Conservation (phyloP, 2,888 invertebrate species). For the Octonoba sinensis region DNA sequence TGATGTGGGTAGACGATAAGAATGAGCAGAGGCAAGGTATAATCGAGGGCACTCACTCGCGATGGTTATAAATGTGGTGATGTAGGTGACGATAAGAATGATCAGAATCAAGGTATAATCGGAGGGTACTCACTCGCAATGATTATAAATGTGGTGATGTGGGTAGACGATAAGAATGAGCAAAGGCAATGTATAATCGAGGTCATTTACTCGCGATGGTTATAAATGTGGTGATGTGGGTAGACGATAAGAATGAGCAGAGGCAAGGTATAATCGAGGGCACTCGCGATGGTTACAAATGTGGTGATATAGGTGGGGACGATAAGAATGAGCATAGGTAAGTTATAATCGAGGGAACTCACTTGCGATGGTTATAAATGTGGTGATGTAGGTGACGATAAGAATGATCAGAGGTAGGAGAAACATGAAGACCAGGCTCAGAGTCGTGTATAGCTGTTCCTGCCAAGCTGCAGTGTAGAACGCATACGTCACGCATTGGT, state of each 20-base stretch:
- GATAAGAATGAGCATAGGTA: conserved; percentile 79
- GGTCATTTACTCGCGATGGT: conserved; percentile 82
- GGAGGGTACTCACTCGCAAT: conserved; percentile 81
- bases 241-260: no score
- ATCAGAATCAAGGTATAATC: no score
- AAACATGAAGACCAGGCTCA: conserved; percentile 83
- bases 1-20: conserved; percentile 83
- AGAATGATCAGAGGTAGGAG: conserved; percentile 82
- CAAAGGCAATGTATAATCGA: no score
- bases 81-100: conserved; percentile 81
- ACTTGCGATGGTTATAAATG: conserved; percentile 84
- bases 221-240: no score
- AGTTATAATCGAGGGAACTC: conserved; percentile 73
- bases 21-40: no score
- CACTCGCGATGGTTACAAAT: no score
- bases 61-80: conserved; percentile 83
- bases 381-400: conserved; percentile 82
- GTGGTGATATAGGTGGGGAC: conserved; percentile 83
- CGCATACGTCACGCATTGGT: conserved; percentile 86
- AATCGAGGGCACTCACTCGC: conserved; percentile 80
- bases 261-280: no score
- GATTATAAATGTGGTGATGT: conserved; percentile 83
- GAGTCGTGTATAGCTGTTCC: conserved; percentile 82
- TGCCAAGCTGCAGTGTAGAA: conserved; percentile 85
- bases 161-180: no score